A percentile compares a stretch with the other conserved stretches of the same genome.
Evolutionary conservation across 1,140 invertebrate genomes (phyloP).

Genomic region (Cydia splendana): DNA sequence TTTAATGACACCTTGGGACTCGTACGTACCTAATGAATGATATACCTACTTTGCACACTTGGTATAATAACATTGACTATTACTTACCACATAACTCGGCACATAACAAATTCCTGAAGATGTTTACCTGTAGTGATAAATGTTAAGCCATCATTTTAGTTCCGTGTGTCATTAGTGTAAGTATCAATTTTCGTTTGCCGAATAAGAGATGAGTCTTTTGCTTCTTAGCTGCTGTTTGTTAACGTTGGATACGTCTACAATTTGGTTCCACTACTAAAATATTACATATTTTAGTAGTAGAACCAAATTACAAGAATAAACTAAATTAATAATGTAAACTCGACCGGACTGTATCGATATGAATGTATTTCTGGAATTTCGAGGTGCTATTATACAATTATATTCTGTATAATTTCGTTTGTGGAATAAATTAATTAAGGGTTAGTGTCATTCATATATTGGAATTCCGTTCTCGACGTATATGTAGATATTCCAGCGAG

Average conservation of each 20-base stretch:
- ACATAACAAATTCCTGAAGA: too few relatives aligned
- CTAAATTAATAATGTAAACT: background rate
- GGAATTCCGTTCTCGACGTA: too few relatives aligned
- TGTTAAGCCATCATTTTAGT: slow-evolving; percentile 19
- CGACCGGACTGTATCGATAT: background rate
- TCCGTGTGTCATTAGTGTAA: background rate
- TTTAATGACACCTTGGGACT: too few relatives aligned
- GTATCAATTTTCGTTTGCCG: background rate
- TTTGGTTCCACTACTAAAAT: background rate
- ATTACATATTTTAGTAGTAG: too few relatives aligned
- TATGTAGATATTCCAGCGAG: too few relatives aligned
- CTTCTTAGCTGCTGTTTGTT: background rate
- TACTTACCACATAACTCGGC: too few relatives aligned
- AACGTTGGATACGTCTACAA: background rate
- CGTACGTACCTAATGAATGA: too few relatives aligned
- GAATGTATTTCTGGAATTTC: background rate
- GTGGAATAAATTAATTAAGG: too few relatives aligned
- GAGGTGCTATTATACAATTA: background rate
- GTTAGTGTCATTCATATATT: too few relatives aligned
- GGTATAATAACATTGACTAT: too few relatives aligned
- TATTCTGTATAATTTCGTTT: background rate
- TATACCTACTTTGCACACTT: too few relatives aligned
- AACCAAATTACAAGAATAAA: background rate
- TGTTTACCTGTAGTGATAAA: background rate
- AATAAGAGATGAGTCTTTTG: slow-evolving; percentile 2